Evolutionary conservation across 2,113 vertebrate species (phyloP), one percentile per base, ranked within the genome.

Genomic region (Prunella fulvescens): DNA sequence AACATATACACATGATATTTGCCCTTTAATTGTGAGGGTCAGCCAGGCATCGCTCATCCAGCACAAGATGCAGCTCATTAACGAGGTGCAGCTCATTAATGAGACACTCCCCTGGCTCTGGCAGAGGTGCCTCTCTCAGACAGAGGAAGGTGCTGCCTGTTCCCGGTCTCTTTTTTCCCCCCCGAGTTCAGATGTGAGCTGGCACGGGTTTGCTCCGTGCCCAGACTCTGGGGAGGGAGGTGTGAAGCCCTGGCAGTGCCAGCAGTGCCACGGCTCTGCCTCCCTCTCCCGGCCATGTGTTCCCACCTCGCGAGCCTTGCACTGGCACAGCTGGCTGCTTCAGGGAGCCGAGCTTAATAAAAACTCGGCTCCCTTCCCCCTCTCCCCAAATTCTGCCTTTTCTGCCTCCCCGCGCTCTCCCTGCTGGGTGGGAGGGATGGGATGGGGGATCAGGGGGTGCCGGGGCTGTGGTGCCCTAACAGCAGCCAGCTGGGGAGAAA

Each of bases 251-350:
- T 71, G 93, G 86, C 92, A 94, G 93, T 65, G 9, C 44, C 88
- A 40, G 78, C 95, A 5, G 50, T 92, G 89, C 89, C 87, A 20
- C 20, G 42, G 57, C 92, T 82, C 82, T 86, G 82, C 74, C 93
- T 83, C 56, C 42, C 61, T 44, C 80, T 84, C 92, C 73, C n/a
- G 69, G 78, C 91, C 94, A n/a, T 93, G 96, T 95, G 96, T 95
- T 95, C 88, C 94, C 94, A 95, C 86, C 91, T 96, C 73, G 47
- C 85, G 77, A 93, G 62, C 71, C 93, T 66, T 45, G 80, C 80
- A 0, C 62, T 80, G 92, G 56, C 88, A 93, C 95, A 95, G 94
- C 95, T 96, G 95, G 91, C 86, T 74, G 92, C 92, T 90, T 12
- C 90, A 11, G 81, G 53, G 66, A 94, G 73, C 78, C 33, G 90